Evolutionary conservation across 2,113 vertebrate genomes (phyloP).

Genomic region (Orcinus orca): DNA sequence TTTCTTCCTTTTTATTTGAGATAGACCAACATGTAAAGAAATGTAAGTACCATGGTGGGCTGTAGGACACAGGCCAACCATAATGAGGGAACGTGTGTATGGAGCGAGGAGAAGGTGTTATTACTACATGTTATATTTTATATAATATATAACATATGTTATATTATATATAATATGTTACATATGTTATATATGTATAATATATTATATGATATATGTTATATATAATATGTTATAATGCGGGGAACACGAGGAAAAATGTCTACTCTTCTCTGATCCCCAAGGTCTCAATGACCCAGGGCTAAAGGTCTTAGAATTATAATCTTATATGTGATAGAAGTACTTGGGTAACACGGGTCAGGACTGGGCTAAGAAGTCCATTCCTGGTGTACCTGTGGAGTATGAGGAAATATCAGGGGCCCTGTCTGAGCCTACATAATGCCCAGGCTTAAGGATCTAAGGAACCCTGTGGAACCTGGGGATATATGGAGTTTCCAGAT

Average conservation of each 20-base stretch:
- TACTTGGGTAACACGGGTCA: background rate
- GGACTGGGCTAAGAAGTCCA: background rate
- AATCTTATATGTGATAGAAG: background rate
- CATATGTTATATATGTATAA: too few species aligned
- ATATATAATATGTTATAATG: background rate
- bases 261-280: background rate
- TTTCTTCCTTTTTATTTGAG: slow-evolving; percentile 49
- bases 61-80: background rate
- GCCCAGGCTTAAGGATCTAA: background rate
- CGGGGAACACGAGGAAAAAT: background rate
- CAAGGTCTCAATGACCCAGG: background rate
- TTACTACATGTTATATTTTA: too few species aligned
- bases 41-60: slow-evolving; percentile 28
- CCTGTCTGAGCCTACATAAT: background rate
- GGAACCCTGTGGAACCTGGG: background rate
- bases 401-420: background rate
- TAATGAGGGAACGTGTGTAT: background rate
- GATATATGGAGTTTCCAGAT: background rate
- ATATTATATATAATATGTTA: too few species aligned
- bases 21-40: slow-evolving; percentile 54
- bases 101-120: background rate
- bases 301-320: background rate
- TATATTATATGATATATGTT: too few species aligned
- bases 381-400: background rate
- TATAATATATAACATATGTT: too few species aligned